Evolutionary conservation across 2,888 invertebrate genomes (phyloP), one percentile per base, ranked within the genome.

Genomic region (Anorthoa munda): DNA sequence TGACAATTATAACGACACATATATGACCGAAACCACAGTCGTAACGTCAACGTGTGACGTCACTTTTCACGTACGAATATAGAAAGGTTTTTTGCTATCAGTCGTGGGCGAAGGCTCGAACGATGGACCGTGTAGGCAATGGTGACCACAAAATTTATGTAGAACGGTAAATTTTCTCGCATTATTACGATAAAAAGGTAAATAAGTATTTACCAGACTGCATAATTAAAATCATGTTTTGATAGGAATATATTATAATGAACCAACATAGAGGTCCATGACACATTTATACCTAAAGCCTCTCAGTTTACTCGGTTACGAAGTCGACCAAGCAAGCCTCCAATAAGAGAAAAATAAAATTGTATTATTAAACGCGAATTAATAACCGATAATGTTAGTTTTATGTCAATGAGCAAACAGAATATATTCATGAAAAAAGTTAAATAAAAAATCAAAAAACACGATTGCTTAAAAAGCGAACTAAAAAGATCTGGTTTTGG

Each of bases 31-130:
- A 77, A 68, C 78, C 66, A 66, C 67, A 60, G 31, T 58, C n/a
- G 39, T 63, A 75, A 71, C 66, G 56, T 71, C 74, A 75, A 60
- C 53, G 60, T 67, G 39, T 79, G 80, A 82, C 80, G 80, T 83
- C 81, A 79, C 56, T 21, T 31, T 63, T 56, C 60, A 55, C 21
- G 45, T 56, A 65, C 50, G 50, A 67, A 68, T 63, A 68, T 51
- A 72, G 64, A 81, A 68, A 63, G 65, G 55, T 55, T 66, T 61
- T 75, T 65, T 51, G 45, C 55, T 70, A 70, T 67, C 48, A 9
- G 26, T 23, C 15, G 65, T 53, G 59, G 59, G 26, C 58, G 50
- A 58, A 75, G 46, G 59, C 53, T 39, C 56, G 18, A 39, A 63
- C 61, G 46, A 67, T 53, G 21, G 46, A 66, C 51, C 15, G 26